Conservation (phyloP, 2,888 invertebrate species). For the Eugnorisma glareosa region DNA sequence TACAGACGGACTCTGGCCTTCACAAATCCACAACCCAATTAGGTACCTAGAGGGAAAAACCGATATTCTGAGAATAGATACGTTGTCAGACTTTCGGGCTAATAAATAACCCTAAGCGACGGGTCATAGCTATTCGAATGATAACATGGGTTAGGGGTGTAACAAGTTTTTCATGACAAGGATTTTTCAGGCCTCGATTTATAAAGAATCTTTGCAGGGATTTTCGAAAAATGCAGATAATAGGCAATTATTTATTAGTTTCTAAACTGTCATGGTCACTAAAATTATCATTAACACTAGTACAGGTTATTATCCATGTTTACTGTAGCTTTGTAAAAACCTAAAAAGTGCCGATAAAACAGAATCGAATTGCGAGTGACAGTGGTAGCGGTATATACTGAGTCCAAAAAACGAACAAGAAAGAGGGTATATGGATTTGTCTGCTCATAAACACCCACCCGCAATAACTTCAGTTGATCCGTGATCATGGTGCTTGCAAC, state of each 20-base stretch:
- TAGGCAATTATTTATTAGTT: not conserved
- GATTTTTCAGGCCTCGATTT: not conserved
- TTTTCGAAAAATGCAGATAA: not conserved
- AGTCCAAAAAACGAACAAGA: no score
- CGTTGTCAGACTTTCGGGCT: not conserved
- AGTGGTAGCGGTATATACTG: no score
- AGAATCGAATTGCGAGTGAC: no score
- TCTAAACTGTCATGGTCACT: no score
- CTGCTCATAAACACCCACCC: no score
- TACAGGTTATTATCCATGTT: no score
- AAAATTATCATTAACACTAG: no score
- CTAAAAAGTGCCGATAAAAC: no score
- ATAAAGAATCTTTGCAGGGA: not conserved
- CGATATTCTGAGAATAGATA: not conserved
- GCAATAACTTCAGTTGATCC: no score
- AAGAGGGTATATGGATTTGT: no score
- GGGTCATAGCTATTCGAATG: not conserved
- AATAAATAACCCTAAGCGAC: not conserved
- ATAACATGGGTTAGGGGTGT: slow-evolving; percentile 6
- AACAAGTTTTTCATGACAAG: slow-evolving; percentile 1
- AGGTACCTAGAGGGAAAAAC: not conserved
- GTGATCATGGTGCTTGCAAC: no score
- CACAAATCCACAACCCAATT: slow-evolving; percentile 1
- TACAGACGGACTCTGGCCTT: not conserved
- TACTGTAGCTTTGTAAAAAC: no score